Percentiles rank a stretch among this genome's conserved stretches.
Evolutionary conservation across 2,113 vertebrate species (phyloP).

Genomic region (Pyrgilauda ruficollis): DNA sequence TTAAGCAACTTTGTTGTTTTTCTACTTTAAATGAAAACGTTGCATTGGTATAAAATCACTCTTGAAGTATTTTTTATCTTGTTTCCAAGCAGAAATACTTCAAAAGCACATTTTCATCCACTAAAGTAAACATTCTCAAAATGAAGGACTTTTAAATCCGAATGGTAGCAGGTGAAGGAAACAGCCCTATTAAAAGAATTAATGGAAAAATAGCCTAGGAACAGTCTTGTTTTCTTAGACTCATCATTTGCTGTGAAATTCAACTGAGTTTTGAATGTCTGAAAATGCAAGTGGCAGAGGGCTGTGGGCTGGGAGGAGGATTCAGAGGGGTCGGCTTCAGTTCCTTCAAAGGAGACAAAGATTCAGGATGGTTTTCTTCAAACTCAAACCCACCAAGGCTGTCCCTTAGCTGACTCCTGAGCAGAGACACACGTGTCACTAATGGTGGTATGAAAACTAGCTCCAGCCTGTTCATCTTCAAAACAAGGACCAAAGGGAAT

Average conservation of each 20-base stretch:
- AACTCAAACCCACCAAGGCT: background rate
- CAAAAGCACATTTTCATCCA: constrained; percentile 2
- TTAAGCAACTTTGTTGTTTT: background rate
- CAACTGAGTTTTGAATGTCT: background rate
- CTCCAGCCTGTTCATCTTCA: background rate
- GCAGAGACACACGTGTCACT: background rate
- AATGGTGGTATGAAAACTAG: background rate
- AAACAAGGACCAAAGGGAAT: background rate
- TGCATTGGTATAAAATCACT: background rate
- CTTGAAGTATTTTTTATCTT: constrained; percentile 54
- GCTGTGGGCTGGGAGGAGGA: background rate
- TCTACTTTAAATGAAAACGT: constrained; percentile 28
- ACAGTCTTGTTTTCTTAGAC: background rate
- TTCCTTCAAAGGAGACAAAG: background rate
- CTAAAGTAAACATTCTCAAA: background rate
- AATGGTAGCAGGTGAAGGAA: background rate
- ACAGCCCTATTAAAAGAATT: background rate
- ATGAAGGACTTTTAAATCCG: background rate
- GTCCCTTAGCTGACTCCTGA: background rate
- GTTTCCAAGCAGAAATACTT: constrained; percentile 48
- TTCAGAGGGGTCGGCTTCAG: background rate
- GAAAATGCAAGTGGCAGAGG: background rate
- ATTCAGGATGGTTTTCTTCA: background rate
- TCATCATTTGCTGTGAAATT: background rate
- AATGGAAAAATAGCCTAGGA: background rate